Evolutionary conservation across 1,140 invertebrate genomes (phyloP).

Genomic region (Archegozetes longisetosus): DNA sequence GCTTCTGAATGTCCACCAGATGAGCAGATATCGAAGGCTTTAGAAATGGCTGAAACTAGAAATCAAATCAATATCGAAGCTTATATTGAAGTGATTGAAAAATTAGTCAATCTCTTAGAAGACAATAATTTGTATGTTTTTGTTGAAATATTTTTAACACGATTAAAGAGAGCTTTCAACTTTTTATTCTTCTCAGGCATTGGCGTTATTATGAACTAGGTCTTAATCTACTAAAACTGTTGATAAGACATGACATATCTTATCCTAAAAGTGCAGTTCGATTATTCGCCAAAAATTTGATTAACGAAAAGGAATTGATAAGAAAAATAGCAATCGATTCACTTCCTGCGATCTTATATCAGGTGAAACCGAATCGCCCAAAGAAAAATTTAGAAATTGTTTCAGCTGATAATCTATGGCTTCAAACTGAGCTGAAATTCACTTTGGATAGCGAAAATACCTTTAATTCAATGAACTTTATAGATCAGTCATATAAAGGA

Average conservation of each 20-base stretch:
- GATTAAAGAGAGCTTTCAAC: not conserved
- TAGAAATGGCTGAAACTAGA: constrained; percentile 18
- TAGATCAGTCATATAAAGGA: constrained; percentile 52
- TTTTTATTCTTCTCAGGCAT: constrained; percentile 39
- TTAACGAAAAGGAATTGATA: constrained; percentile 56
- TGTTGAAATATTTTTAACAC: not conserved
- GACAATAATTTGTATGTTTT: constrained; percentile 48
- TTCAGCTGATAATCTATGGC: constrained; percentile 46
- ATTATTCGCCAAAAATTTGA: constrained; percentile 46
- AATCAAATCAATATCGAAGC: constrained; percentile 34
- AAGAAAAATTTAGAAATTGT: constrained; percentile 34
- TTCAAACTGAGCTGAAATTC: constrained; percentile 46
- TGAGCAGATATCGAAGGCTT: not conserved
- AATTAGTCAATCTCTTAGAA: constrained; percentile 43
- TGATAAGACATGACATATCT: constrained; percentile 50
- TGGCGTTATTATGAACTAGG: constrained; percentile 61
- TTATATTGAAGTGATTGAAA: constrained; percentile 44
- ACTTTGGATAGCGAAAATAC: constrained; percentile 40
- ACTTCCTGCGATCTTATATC: constrained; percentile 40
- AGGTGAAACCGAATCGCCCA: constrained; percentile 51
- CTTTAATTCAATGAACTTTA: constrained; percentile 39
- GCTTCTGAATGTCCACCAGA: not conserved
- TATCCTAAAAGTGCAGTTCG: constrained; percentile 44
- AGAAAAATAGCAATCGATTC: constrained; percentile 47
- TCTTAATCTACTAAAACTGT: constrained; percentile 47